Evolutionary conservation across 92 coral and sea anemone species (phyloP), one percentile per base, ranked within the genome.

Genomic region (Bergia sp.): DNA sequence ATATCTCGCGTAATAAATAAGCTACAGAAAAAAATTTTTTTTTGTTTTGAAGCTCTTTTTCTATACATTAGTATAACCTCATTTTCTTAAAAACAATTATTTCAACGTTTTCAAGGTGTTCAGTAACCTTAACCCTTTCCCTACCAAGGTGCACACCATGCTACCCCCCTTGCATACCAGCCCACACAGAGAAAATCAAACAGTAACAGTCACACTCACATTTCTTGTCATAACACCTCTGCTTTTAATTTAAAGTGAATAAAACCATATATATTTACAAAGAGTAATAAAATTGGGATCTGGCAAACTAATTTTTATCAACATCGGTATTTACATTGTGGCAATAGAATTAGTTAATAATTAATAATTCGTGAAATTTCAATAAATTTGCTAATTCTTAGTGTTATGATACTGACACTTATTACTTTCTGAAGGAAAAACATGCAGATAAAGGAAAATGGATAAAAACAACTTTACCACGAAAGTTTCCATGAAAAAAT

Each of bases 101-200:
- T 3, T 47, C 53, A 7, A 47, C 53, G 8, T 47, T 47, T 47
- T 47, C 4, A 47, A 47, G 53, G 4, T 47, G 0, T 47, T 47
- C 53, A 47, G 53, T 47, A n/a, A 72, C 29, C 29, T 73, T 73
- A 73, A 42, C 50, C 80, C 80, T 76, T 76, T 73, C 77, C 77
- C 77, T 73, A 73, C 45, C 77, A 73, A 73, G 77, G 77, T 73
- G 77, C 77, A 73, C 43, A 73, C 77, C 41, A 73, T 73, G 77
- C 77, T 73, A 73, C 77, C 77, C 77, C 77, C 77, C 16, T 45
- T 36, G 45, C 80, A 76, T 39, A 76, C 80, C 50, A 76, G 80
- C 77, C 77, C 43, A 47, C 77, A 73, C 77, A 73, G 77, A 73
- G 77, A 73, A 73, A 37, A 73, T 37, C 44, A 73, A 73, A 73